phyloP scores from a whole-genome alignment of 2,797 vertebrate species.

The Centroberyx gerrardi region DNA sequence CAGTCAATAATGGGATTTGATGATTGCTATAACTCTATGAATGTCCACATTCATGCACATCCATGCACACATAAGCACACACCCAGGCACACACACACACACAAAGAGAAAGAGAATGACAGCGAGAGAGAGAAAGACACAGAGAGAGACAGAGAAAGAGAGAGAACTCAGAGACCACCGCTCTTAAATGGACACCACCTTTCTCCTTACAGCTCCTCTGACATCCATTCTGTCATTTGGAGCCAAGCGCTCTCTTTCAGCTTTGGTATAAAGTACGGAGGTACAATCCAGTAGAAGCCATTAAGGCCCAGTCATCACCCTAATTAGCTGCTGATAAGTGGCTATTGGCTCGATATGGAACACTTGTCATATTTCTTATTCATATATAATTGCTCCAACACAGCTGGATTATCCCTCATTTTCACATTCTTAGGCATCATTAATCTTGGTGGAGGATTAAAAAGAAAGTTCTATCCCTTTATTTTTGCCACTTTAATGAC shows the following conservation, averaged over 20 bases:
- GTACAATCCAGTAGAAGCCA: constrained; percentile 64
- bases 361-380: constrained; percentile 75
- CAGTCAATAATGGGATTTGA: not conserved
- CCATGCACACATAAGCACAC: constrained; percentile 9
- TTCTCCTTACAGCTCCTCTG: constrained; percentile 41
- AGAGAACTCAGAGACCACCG: not conserved
- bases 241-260: constrained; percentile 48
- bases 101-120: not conserved
- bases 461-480: constrained; percentile 59
- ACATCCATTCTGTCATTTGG: constrained; percentile 44
- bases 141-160: not conserved
- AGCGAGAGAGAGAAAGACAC: not conserved
- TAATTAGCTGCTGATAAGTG: constrained; percentile 78
- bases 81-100: constrained; percentile 21
- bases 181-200: constrained; percentile 41
- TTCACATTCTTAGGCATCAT: constrained; percentile 70
- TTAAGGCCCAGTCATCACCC: constrained; percentile 72
- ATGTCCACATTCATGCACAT: constrained; percentile 3
- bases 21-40: not conserved
- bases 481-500: constrained; percentile 67
- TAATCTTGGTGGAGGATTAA: constrained; percentile 56
- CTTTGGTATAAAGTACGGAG: constrained; percentile 40
- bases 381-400: constrained; percentile 72
- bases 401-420: constrained; percentile 70
- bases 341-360: constrained; percentile 62